Conservation (phyloP, 2,113 vertebrate species). For the Mola mola region DNA sequence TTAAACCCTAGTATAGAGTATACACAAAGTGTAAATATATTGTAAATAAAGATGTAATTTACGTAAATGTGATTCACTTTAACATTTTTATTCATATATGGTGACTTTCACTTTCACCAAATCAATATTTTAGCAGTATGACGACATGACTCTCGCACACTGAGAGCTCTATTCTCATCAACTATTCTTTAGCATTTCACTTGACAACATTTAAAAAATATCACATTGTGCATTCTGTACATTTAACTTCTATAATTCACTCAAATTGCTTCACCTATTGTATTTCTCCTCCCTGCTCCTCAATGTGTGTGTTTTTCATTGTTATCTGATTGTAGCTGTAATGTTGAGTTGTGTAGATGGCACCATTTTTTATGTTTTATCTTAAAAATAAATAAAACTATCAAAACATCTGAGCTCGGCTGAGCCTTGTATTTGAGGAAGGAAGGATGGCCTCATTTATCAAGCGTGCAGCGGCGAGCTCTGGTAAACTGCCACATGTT, state of each 20-base stretch:
- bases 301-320: conserved; percentile 2
- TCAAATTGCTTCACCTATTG: not conserved
- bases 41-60: no score
- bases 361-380: conserved; percentile 11
- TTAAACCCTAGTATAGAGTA: no score
- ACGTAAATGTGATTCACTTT: no score
- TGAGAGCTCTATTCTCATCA: no score
- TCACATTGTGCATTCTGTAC: not conserved
- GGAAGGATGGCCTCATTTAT: not conserved
- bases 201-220: not conserved
- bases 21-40: no score
- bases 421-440: not conserved
- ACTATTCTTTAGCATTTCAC: no score
- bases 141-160: no score
- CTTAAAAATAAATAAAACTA: conserved; percentile 12
- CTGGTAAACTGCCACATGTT: not conserved
- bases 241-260: not conserved
- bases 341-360: not conserved
- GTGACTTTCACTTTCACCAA: no score
- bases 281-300: no score
- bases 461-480: not conserved
- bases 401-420: not conserved
- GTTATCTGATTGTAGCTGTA: not conserved
- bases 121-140: no score
- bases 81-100: no score